Evolutionary conservation across 2,888 invertebrate genomes (phyloP), one percentile per base, ranked within the genome.

Genomic region (Oxycera nigricornis): DNA sequence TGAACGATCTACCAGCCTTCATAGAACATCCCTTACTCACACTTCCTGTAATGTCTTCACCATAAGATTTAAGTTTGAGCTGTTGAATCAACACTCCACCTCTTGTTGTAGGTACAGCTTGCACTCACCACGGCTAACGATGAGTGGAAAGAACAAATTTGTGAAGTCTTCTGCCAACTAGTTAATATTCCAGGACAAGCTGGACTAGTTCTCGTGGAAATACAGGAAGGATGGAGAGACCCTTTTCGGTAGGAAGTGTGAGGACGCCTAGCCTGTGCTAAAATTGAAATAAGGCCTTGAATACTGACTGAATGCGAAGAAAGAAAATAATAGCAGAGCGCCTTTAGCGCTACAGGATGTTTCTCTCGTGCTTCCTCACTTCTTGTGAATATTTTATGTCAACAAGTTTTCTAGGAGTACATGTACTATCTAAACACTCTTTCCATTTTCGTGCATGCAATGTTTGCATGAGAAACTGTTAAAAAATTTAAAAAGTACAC

Each of bases 311-410:
- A 24, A 46, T 20, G 55, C 20, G 4, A 55, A n/a, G 11, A 7
- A 62, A 17, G 59, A 26, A 31, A 61, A 61, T 11, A 31, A 24
- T 17, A n/a, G 41, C 39, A 65, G 62, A 20, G 22, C 20, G 14
- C 24, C 24, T 55, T 55, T 11, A 55, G 3, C 11, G 35, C 50
- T 55, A 55, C 24, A 24, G 55, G 65, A 65, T 65, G 39, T 65
- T 24, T 14, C n/a, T n/a, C n/a, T n/a, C n/a, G n/a, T n/a, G n/a
- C n/a, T n/a, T n/a, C n/a, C n/a, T 39, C 39, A 26, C 17, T 65
- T 41, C 35, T 65, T 65, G 0, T 65, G 65, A 65, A 65, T 65
- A 41, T 30, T 65, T 65, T 2, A 65, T 65, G 65, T 65, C 65
- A 65, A 65, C 65, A 30, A 65, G 65, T 24, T 41, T 24, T 41